These are phyloP conservation scores for Tetropium fuscum DNA, from an alignment of 2,888 invertebrate genomes.

Conservation along the genomic window DNA sequence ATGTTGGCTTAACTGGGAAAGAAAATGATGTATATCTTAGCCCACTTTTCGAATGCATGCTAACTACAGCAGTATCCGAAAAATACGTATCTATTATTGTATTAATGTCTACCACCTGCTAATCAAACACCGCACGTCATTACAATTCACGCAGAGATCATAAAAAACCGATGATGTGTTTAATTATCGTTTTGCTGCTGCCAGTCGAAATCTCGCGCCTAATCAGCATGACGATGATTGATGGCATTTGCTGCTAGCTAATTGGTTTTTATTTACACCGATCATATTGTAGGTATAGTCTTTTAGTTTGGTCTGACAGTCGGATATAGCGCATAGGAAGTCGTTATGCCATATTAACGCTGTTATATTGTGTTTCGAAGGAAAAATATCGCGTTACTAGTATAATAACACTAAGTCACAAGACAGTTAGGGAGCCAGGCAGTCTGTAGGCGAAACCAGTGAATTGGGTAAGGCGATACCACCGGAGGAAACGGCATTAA, in stretches of 20 bases:
- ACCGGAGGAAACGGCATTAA: background rate
- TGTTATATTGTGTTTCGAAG: background rate
- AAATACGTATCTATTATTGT: background rate
- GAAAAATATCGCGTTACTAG: constrained; percentile 5
- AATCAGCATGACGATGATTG: constrained; percentile 11
- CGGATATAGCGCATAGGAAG: constrained; percentile 8
- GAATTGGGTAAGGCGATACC: background rate
- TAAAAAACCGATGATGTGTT: background rate
- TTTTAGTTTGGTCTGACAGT: background rate
- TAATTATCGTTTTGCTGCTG: constrained; percentile 3
- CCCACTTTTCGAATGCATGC: no score
- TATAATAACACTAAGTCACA: background rate
- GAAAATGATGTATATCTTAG: no score
- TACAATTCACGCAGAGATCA: background rate
- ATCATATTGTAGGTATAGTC: background rate
- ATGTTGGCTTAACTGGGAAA: no score
- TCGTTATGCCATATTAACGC: constrained; percentile 2
- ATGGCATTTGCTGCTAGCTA: constrained; percentile 12
- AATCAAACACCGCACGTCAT: background rate
- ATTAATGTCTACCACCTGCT: background rate
- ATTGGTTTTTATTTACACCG: constrained; percentile 19
- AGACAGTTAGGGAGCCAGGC: background rate
- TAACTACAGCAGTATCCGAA: no score
- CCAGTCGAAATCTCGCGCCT: constrained; percentile 11
- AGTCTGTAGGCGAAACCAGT: background rate